Evolutionary conservation across 2,888 invertebrate genomes (phyloP).

Genomic region (Monopis laevigella): DNA sequence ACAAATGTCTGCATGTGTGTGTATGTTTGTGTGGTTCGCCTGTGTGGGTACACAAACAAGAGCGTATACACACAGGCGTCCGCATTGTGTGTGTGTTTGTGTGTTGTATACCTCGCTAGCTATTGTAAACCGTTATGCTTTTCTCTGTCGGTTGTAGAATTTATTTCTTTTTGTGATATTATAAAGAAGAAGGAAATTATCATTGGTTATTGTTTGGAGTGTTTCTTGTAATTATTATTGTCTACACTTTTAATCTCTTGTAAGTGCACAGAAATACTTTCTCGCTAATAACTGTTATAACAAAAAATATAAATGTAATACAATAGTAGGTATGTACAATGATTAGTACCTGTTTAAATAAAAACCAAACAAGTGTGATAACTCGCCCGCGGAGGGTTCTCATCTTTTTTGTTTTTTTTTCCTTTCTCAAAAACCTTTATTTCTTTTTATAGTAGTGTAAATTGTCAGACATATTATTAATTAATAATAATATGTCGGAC

Average conservation of each 20-base stretch:
- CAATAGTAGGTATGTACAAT: too few species aligned
- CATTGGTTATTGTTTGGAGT: slow-evolving; percentile 9
- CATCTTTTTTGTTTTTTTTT: too few species aligned
- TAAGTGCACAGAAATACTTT: slow-evolving; percentile 7
- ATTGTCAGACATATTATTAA: too few species aligned
- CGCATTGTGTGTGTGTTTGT: neutral
- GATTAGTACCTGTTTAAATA: too few species aligned
- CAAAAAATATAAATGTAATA: too few species aligned
- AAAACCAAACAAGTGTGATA: too few species aligned
- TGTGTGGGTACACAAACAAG: slow-evolving; percentile 4
- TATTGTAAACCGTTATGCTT: slow-evolving; percentile 12
- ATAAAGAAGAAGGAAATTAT: slow-evolving; percentile 9
- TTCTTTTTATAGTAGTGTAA: too few species aligned
- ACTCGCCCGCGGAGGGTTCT: too few species aligned
- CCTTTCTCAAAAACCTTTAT: too few species aligned
- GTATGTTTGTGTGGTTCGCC: neutral
- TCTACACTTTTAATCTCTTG: slow-evolving; percentile 12
- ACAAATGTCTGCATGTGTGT: slow-evolving; percentile 8
- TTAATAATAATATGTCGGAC: too few species aligned
- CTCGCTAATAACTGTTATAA: too few species aligned
- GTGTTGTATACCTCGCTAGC: neutral
- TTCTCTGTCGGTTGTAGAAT: slow-evolving; percentile 11
- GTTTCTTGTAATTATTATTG: slow-evolving; percentile 10
- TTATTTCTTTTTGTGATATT: slow-evolving; percentile 12
- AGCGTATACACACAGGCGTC: neutral